Conservation (phyloP, 2,113 vertebrate genomes). For the Hippocampus comes region DNA sequence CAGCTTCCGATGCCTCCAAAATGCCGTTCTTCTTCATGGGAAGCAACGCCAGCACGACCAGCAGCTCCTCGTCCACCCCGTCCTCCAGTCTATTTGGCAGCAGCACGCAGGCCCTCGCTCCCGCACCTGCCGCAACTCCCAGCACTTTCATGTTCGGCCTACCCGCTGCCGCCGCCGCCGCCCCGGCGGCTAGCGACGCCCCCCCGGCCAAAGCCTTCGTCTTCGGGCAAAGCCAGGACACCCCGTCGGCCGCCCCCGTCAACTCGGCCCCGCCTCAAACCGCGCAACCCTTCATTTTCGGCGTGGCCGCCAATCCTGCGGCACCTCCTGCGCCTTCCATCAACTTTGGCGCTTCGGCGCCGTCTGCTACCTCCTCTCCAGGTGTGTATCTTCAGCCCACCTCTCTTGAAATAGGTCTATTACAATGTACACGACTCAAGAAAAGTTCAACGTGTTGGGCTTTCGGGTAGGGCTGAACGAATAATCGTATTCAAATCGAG, state of each 20-base stretch:
- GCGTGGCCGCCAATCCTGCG: conserved; percentile 68
- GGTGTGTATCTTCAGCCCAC: conserved; percentile 64
- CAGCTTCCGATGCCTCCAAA: conserved; percentile 76
- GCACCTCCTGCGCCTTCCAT: conserved; percentile 69
- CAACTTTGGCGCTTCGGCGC: conserved; percentile 77
- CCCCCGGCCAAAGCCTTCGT: conserved; percentile 77
- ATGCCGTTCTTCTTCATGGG: conserved; percentile 80
- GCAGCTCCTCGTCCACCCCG: conserved; percentile 59
- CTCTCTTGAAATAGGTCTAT: not conserved
- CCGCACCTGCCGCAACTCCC: conserved; percentile 53
- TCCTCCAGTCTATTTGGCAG: conserved; percentile 71
- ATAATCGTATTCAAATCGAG: no score
- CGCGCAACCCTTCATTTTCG: conserved; percentile 80
- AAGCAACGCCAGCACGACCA: conserved; percentile 62
- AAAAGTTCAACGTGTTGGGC: no score
- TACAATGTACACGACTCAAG: not conserved
- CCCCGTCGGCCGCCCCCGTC: conserved; percentile 66
- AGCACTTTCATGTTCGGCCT: conserved; percentile 52
- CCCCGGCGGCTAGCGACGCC: conserved; percentile 63
- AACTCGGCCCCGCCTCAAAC: conserved; percentile 43
- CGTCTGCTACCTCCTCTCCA: conserved; percentile 75
- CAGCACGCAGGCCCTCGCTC: conserved; percentile 52
- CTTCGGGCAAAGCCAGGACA: conserved; percentile 82
- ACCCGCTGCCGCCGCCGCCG: conserved; percentile 16
- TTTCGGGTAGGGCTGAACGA: no score